Conservation (phyloP, 2,113 vertebrate genomes). For the Tringa solitaria region DNA sequence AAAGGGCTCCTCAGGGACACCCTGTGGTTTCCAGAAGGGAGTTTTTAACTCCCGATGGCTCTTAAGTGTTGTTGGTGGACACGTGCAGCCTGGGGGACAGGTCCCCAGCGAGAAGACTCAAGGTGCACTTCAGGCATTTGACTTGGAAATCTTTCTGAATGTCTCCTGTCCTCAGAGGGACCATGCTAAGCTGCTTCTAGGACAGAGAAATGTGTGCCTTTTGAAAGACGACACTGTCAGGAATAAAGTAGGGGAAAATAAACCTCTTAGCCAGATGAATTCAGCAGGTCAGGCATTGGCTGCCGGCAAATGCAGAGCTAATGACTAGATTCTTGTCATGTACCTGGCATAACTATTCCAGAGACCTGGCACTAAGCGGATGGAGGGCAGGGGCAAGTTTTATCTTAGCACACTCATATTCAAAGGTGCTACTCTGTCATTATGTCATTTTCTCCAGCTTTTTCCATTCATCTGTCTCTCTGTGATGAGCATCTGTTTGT, state of each 20-base stretch:
- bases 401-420: not conserved
- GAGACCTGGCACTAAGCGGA: not conserved
- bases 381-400: constrained; percentile 16
- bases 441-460: constrained; percentile 8
- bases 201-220: not conserved
- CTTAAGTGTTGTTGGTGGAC: not conserved
- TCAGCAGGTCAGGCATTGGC: constrained; percentile 1
- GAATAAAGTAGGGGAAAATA: not conserved
- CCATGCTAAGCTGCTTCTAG: not conserved
- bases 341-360: not conserved
- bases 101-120: rapidly evolving
- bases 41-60: not conserved
- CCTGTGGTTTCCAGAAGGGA: not conserved
- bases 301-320: not conserved
- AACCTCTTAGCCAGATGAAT: constrained; percentile 30
- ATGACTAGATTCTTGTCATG: constrained; percentile 31
- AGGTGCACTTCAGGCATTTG: not conserved
- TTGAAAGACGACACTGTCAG: not conserved
- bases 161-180: not conserved
- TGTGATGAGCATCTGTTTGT: constrained; percentile 41
- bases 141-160: not conserved
- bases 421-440: constrained; percentile 28
- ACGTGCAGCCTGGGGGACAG: not conserved
- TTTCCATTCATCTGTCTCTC: not conserved
- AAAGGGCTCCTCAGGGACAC: not conserved